Base-by-base conservation (phyloP, 2,888 invertebrate species). In the Apodemia duryi region DNA sequence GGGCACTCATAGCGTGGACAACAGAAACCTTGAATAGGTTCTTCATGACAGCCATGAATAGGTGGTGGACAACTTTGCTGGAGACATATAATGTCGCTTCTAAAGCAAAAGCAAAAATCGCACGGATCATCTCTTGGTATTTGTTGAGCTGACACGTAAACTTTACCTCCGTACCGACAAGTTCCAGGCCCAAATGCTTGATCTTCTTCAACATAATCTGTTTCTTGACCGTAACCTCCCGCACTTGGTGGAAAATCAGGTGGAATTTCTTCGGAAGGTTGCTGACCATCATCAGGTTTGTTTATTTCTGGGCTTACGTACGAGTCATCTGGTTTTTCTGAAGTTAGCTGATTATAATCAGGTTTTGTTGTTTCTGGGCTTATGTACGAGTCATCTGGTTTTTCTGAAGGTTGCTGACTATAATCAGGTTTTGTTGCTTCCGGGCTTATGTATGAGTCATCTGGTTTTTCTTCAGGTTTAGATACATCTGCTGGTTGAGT, bases 51-150 rank as follows among this genome's bases (percentile, higher is more conserved):
- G 67, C 96, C 96, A 63, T 96, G 95, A 76, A 98, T 98, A 54
- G 98, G 98, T 63, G 98, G 98, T 64, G 98, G 98, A 88, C 98
- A 98, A 77, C 97, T 97, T 86, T 98, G 98, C 87, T 98, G 98
- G 72, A 98, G 92, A 77, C 98, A 98, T 78, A 98, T 98, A 76
- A 98, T 98, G 81, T 98, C 98, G 83, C 98, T 97, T 85, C 98
- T 94, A 93, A 98, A 98, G 93, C 98, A 98, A 95, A 98, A 98
- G 88, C 98, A 98, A 93, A 98, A 98, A 82, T 98, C 98, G 83
- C 98, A 98, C 35, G 98, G 97, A 91, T 98, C 97, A 75, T 97
- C 97, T 74, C 98, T 93, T 54, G 98, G 98, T 77, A 98, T 98
- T 90, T 98, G 98, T 88, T 98, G 98, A 1, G 98, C 98, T 2